Percentiles rank a stretch among this genome's conserved stretches.
Evolutionary conservation across 1,140 invertebrate genomes (phyloP).

Genomic region (Solen grandis): DNA sequence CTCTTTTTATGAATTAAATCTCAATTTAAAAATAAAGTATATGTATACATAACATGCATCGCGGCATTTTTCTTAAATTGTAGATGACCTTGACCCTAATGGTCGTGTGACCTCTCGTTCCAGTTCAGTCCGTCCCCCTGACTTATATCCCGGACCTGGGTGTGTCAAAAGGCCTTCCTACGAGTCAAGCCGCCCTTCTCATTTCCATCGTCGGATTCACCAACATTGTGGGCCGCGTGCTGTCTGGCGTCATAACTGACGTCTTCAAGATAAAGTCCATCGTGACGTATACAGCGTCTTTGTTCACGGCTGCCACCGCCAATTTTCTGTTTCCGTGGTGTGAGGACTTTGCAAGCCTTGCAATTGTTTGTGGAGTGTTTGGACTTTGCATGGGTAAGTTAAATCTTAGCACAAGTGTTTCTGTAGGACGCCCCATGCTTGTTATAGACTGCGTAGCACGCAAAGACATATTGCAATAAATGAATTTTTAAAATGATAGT

Average conservation of each 20-base stretch:
- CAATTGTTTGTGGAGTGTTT: constrained; percentile 61
- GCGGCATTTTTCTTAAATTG: no score
- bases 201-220: constrained; percentile 74
- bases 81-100: no score
- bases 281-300: constrained; percentile 63
- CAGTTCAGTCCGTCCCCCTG: constrained; percentile 71
- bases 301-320: constrained; percentile 62
- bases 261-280: constrained; percentile 63
- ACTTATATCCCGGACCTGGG: constrained; percentile 75
- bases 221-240: constrained; percentile 68
- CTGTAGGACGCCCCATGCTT: neutral
- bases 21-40: no score
- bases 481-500: neutral
- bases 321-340: constrained; percentile 68
- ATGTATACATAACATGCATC: no score
- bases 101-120: no score
- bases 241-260: constrained; percentile 70
- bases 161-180: constrained; percentile 60
- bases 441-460: neutral
- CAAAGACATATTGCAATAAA: neutral
- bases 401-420: no score
- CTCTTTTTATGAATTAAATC: no score
- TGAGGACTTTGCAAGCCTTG: constrained; percentile 52
- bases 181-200: constrained; percentile 61
- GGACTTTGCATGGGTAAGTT: constrained; percentile 76